phyloP scores from a whole-genome alignment of 2,113 vertebrate species.

The Propithecus coquereli region DNA sequence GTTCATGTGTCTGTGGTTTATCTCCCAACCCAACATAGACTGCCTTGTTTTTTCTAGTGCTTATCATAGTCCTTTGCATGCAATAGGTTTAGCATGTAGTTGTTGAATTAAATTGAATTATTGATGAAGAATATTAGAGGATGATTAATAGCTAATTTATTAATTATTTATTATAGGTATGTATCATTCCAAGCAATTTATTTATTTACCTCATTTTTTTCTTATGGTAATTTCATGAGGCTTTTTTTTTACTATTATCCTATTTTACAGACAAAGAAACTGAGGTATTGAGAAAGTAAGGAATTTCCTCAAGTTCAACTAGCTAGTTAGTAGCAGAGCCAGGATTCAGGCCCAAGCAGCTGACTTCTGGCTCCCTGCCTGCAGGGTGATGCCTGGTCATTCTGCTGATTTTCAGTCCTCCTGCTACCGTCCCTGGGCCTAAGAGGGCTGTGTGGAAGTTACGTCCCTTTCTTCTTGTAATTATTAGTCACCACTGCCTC shows the following conservation, averaged over 20 bases:
- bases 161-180: not conserved
- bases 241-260: not conserved
- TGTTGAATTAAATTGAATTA: not conserved
- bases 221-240: not conserved
- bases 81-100: not conserved
- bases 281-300: not conserved
- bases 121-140: not conserved
- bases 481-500: not conserved
- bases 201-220: not conserved
- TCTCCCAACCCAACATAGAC: not conserved
- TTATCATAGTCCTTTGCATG: not conserved
- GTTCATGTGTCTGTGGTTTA: not conserved
- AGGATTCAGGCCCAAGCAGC: not conserved
- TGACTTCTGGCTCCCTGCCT: fast-evolving
- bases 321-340: not conserved
- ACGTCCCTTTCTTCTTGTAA: not conserved
- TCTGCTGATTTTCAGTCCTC: too few species aligned
- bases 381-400: fast-evolving
- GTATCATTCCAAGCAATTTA: not conserved
- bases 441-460: not conserved
- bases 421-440: not conserved
- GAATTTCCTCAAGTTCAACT: not conserved
- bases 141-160: not conserved
- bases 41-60: not conserved
- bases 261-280: not conserved